A percentile compares a stretch with the other conserved stretches of the same genome.
Conservation (phyloP, 2,888 invertebrate species). For the Melanotus villosus region DNA sequence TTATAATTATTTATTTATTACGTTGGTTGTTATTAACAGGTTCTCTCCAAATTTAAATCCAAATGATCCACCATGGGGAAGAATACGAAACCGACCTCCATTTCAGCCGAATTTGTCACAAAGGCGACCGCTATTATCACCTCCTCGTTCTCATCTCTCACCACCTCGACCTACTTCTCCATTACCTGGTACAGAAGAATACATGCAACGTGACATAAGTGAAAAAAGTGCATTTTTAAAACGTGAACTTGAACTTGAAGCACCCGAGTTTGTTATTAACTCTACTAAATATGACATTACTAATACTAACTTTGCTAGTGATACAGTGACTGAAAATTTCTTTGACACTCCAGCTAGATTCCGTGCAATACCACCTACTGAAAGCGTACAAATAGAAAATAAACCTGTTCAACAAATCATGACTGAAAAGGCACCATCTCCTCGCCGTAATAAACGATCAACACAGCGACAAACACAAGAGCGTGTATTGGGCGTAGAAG, state of each 20-base stretch:
- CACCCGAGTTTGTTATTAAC: background rate
- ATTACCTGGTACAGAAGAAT: slow-evolving; percentile 63
- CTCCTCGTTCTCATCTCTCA: background rate
- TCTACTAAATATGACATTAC: background rate
- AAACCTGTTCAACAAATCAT: background rate
- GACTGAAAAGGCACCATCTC: slow-evolving; percentile 18
- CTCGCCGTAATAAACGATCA: slow-evolving; percentile 14
- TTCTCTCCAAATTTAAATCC: too few relatives aligned
- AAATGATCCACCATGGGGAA: slow-evolving; percentile 17
- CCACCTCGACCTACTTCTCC: slow-evolving; percentile 55
- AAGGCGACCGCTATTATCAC: background rate
- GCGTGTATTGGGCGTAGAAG: slow-evolving; percentile 43
- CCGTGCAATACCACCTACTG: background rate
- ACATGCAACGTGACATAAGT: slow-evolving; percentile 61
- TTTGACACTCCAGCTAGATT: background rate
- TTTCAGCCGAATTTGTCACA: background rate
- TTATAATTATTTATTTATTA: too few relatives aligned
- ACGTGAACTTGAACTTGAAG: slow-evolving; percentile 53
- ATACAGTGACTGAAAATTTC: slow-evolving; percentile 17
- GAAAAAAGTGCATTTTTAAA: slow-evolving; percentile 63
- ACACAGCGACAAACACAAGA: background rate
- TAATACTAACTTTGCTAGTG: slow-evolving; percentile 16
- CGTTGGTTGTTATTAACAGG: too few relatives aligned
- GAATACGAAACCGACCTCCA: background rate
- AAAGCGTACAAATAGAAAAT: background rate